Evolutionary conservation across 1,140 invertebrate species (phyloP).

Genomic region (Tetramorium alpestre): DNA sequence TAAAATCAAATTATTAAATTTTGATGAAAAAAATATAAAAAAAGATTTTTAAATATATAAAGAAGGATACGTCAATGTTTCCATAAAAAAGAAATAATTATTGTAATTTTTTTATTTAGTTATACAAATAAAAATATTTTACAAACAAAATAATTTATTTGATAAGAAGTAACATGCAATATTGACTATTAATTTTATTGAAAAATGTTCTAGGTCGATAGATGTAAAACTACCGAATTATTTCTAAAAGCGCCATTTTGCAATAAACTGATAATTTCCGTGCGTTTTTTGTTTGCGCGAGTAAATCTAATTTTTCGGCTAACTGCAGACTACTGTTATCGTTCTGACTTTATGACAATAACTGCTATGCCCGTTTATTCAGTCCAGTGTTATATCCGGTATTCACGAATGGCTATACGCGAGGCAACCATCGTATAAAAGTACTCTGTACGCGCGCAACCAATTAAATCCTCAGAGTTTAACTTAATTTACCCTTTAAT

Average conservation of each 20-base stretch:
- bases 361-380: conserved; percentile 21
- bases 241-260: neutral
- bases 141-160: neutral
- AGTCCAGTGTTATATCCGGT: neutral
- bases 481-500: conserved; percentile 73
- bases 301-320: conserved; percentile 41
- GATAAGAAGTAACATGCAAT: neutral
- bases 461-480: conserved; percentile 72
- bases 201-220: neutral
- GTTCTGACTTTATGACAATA: conserved; percentile 23
- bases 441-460: neutral
- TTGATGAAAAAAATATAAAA: neutral
- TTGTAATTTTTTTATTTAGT: neutral
- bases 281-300: conserved; percentile 35
- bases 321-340: conserved; percentile 23
- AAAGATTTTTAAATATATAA: neutral
- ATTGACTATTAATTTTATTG: neutral
- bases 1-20: neutral
- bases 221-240: conserved; percentile 22
- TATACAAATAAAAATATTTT: neutral
- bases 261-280: conserved; percentile 43
- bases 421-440: conserved; percentile 21
- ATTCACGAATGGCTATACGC: conserved; percentile 7
- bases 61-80: neutral
- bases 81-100: neutral